phyloP scores from a whole-genome alignment of 2,113 vertebrate genomes.

The Gymnorhina tibicen region DNA sequence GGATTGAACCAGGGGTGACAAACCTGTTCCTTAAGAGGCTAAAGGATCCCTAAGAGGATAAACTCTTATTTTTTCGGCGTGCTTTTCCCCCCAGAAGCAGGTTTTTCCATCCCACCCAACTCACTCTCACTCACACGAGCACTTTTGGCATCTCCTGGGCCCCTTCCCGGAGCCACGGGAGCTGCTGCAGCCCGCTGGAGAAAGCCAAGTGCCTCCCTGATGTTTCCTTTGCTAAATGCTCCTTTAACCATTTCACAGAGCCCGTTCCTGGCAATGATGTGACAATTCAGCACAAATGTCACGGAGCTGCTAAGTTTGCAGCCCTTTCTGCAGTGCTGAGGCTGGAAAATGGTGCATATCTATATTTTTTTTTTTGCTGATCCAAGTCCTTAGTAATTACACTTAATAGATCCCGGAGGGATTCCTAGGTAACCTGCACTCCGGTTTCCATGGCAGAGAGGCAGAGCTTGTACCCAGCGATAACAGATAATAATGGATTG shows the following conservation, averaged over 20 bases:
- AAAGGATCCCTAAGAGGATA: neutral
- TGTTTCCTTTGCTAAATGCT: conserved; percentile 26
- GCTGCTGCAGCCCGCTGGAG: neutral
- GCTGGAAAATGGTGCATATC: conserved; percentile 14
- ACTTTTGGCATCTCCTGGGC: neutral
- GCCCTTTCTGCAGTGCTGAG: conserved; percentile 41
- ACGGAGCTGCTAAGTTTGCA: neutral
- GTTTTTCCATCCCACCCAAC: neutral
- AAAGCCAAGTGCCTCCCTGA: neutral
- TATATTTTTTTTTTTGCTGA: neutral
- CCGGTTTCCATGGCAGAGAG: conserved; percentile 59
- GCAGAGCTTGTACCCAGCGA: neutral
- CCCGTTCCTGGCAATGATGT: neutral
- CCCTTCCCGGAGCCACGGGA: neutral
- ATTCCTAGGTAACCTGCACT: conserved; percentile 54
- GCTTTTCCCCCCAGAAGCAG: neutral
- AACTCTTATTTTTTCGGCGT: fast-evolving
- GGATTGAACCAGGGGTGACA: neutral
- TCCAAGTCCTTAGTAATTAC: conserved; percentile 51
- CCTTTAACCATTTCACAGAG: neutral
- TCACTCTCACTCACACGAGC: neutral
- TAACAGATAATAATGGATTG: conserved; percentile 40
- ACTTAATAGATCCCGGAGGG: conserved; percentile 56
- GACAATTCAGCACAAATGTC: conserved; percentile 38
- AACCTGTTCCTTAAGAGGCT: neutral